Conservation (phyloP, 2,888 invertebrate genomes). For the Epirrhoe tristata region DNA sequence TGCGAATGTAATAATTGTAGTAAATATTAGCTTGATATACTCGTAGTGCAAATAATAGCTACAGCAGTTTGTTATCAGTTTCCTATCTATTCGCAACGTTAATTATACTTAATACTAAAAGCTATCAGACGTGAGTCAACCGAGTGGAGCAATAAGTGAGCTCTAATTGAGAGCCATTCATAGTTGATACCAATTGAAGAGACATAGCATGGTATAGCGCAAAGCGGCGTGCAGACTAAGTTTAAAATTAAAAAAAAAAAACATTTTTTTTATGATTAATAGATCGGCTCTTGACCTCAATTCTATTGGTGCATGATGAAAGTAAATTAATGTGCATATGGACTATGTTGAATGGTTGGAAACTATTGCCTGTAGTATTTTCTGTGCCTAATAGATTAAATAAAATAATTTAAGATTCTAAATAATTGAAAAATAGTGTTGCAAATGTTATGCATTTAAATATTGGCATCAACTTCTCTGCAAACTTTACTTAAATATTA, state of each 20-base stretch:
- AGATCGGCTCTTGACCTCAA: no score
- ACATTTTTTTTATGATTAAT: no score
- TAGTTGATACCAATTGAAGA: slow-evolving; percentile 30
- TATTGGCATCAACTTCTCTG: no score
- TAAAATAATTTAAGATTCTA: no score
- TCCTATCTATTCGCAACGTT: slow-evolving; percentile 4
- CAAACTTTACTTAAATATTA: no score
- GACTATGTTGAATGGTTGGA: no score
- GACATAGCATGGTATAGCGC: not conserved
- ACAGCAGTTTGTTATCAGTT: not conserved
- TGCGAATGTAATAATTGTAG: not conserved
- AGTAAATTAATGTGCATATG: no score
- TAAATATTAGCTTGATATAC: not conserved
- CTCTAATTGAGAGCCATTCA: slow-evolving; percentile 32
- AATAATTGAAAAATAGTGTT: no score
- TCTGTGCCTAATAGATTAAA: no score
- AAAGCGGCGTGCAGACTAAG: slow-evolving; percentile 13
- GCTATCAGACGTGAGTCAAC: slow-evolving; percentile 30
- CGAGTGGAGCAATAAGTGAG: slow-evolving; percentile 27
- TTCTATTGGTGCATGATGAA: no score
- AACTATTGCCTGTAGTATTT: no score
- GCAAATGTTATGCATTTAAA: no score
- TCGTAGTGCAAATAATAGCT: not conserved
- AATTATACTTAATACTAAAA: slow-evolving; percentile 20
- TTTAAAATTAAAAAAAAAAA: not conserved